These are phyloP conservation scores for Cranoglanis bouderius DNA, from an alignment of 2,113 vertebrate species.

Conservation along the genomic window DNA sequence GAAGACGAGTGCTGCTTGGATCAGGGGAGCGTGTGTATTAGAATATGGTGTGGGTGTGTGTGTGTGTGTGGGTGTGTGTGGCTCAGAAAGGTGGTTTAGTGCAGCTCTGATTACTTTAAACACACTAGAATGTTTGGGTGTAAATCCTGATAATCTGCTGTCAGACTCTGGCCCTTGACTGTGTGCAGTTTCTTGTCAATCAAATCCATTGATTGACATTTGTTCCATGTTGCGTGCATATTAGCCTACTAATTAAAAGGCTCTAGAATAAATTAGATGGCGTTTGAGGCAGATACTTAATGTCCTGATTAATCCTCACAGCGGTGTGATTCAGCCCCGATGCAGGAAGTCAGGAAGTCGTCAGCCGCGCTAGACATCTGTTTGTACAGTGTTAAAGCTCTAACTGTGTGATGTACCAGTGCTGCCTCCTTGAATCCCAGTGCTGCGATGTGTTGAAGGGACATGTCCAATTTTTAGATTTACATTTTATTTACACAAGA, in stretches of 20 bases:
- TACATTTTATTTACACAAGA: background rate
- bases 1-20: background rate
- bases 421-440: background rate
- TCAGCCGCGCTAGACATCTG: background rate
- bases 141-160: constrained; percentile 29
- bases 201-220: constrained; percentile 17
- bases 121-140: background rate
- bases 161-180: background rate
- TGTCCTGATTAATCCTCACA: constrained; percentile 36
- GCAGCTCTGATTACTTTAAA: background rate
- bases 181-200: background rate
- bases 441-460: background rate
- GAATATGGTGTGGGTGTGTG: background rate
- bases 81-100: background rate
- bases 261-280: constrained; percentile 17
- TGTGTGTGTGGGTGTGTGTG: background rate
- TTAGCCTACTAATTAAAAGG: constrained; percentile 22
- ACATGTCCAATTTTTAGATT: background rate
- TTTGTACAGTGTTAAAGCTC: background rate
- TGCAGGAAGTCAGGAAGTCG: constrained; percentile 6
- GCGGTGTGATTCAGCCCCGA: constrained; percentile 18
- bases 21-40: background rate
- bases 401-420: background rate
- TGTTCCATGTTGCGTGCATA: background rate
- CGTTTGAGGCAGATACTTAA: constrained; percentile 9